phyloP scores from a whole-genome alignment of 1,140 invertebrate species.

The Dreissena polymorpha region DNA sequence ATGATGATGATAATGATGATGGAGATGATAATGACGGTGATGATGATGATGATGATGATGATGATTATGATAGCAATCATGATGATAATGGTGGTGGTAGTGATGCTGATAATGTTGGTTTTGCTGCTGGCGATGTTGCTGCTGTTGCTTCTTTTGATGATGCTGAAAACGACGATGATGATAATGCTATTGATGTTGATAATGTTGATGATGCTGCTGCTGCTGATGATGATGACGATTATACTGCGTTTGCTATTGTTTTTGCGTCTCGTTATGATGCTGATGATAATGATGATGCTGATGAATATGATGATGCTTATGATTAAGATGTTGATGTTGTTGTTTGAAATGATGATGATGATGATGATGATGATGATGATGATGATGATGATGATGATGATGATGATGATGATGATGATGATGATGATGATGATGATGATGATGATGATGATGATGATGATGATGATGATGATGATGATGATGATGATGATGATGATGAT shows the following conservation, averaged over 20 bases:
- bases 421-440: slow-evolving; percentile 46
- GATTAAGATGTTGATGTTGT: slow-evolving; percentile 57
- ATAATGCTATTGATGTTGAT: too few relatives aligned
- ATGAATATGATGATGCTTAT: slow-evolving; percentile 42
- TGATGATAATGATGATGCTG: slow-evolving; percentile 8
- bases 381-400: slow-evolving; percentile 56
- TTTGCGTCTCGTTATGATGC: slow-evolving; percentile 4
- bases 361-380: slow-evolving; percentile 56
- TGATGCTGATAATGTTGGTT: too few relatives aligned
- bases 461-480: slow-evolving; percentile 22
- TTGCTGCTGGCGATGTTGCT: too few relatives aligned
- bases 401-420: slow-evolving; percentile 49
- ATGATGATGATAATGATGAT: slow-evolving; percentile 3
- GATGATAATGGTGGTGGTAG: slow-evolving; percentile 8
- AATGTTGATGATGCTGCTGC: too few relatives aligned
- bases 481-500: slow-evolving; percentile 29
- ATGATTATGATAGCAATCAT: too few relatives aligned
- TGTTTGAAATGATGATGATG: slow-evolving; percentile 53
- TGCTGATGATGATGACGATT: too few relatives aligned
- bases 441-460: slow-evolving; percentile 42
- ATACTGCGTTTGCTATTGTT: neutral
- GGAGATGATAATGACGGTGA: neutral
- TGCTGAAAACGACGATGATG: too few relatives aligned
- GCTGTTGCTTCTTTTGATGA: too few relatives aligned
- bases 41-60: slow-evolving; percentile 11